Conservation (phyloP, 2,113 vertebrate genomes). For the Oncorhynchus clarkii region DNA sequence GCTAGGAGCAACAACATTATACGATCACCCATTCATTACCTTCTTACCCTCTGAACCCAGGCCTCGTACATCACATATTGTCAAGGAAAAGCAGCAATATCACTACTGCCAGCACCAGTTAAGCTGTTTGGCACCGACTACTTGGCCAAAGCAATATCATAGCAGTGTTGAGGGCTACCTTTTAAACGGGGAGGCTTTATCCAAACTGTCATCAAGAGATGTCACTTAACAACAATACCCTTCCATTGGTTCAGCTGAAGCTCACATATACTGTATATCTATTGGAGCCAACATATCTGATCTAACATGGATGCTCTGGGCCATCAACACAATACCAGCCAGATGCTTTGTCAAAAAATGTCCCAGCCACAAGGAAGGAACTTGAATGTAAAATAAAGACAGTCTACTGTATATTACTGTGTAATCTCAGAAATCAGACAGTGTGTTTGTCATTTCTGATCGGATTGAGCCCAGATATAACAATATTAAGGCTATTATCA, state of each 20-base stretch:
- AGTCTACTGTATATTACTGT: slow-evolving; percentile 62
- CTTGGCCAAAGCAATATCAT: not conserved
- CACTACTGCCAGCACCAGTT: slow-evolving; percentile 13
- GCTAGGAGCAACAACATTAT: slow-evolving; percentile 45
- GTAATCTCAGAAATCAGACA: slow-evolving; percentile 69
- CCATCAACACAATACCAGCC: slow-evolving; percentile 27
- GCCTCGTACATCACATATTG: slow-evolving; percentile 43
- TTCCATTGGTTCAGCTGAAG: too few species aligned
- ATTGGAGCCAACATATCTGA: slow-evolving; percentile 16
- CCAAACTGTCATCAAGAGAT: not conserved
- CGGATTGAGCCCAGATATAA: slow-evolving; percentile 66
- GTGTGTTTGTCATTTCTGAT: slow-evolving; percentile 74
- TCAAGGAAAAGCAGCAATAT: slow-evolving; percentile 12
- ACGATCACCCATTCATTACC: not conserved
- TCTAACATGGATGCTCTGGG: slow-evolving; percentile 37
- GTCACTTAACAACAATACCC: not conserved
- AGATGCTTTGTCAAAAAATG: slow-evolving; percentile 24
- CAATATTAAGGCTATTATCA: slow-evolving; percentile 63
- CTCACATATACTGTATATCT: not conserved
- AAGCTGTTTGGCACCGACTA: not conserved
- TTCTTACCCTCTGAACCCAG: slow-evolving; percentile 16
- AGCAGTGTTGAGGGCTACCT: not conserved
- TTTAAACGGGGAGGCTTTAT: not conserved
- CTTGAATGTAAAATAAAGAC: slow-evolving; percentile 66
- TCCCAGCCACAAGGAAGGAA: slow-evolving; percentile 47